Conservation (phyloP, 2,113 vertebrate genomes). For the Ciconia maguari region DNA sequence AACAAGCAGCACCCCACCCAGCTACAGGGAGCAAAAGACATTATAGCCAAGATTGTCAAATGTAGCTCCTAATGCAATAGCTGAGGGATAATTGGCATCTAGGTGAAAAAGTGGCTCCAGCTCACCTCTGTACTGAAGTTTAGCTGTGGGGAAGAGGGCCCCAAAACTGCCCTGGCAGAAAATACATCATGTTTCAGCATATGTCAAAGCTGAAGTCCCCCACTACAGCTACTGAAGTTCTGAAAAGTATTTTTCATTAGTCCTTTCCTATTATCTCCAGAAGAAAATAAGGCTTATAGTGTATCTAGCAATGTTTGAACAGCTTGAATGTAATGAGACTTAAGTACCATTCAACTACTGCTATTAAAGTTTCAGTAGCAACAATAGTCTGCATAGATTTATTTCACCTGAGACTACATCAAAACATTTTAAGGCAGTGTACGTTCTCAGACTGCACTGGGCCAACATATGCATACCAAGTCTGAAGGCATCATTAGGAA, state of each 20-base stretch:
- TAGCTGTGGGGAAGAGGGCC: not conserved
- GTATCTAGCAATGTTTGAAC: not conserved
- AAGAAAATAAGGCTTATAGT: not conserved
- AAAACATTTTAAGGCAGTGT: not conserved
- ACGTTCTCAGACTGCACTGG: not conserved
- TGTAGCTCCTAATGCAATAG: accelerated
- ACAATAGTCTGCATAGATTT: not conserved
- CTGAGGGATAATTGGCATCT: accelerated
- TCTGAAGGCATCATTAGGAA: not conserved
- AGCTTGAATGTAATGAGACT: accelerated
- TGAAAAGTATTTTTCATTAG: not conserved
- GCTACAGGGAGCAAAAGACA: accelerated
- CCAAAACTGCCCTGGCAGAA: not conserved
- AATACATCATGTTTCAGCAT: not conserved
- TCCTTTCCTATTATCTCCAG: not conserved
- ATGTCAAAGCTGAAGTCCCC: not conserved
- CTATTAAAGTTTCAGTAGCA: not conserved
- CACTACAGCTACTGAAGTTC: accelerated
- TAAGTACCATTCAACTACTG: accelerated
- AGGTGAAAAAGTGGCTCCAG: not conserved
- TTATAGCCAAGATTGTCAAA: not conserved
- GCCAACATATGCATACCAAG: accelerated
- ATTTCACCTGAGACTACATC: too few relatives aligned
- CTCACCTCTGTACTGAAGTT: too few relatives aligned
- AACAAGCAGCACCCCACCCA: not conserved